Base-by-base conservation (phyloP, 2,113 vertebrate genomes). In the Theristicus caerulescens region DNA sequence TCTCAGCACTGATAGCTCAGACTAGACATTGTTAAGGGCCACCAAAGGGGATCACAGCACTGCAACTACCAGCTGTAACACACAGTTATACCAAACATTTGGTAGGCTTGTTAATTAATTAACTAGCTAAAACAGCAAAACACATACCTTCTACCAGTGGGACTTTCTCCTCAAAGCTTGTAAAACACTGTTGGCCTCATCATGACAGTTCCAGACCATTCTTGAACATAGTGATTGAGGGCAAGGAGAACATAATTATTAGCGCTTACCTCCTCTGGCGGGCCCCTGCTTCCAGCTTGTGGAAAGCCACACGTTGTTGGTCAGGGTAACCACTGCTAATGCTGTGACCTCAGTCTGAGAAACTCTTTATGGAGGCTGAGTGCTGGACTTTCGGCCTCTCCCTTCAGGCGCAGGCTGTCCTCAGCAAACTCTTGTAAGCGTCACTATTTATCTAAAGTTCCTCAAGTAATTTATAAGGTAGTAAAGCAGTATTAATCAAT, bases 401-500 rank as follows among this genome's bases (percentile, higher is more conserved):
- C 42, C 54, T 79, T 71, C 70, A 73, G 66, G 74, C 4, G 7
- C 44, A 87, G 29, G 44, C 78, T 94, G 84, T 82, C 70, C 91
- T 89, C 84, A 90, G 92, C 73, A 91, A 94, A 82, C 70, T 94
- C 40, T n/a, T 31, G 44, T 54, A 95, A 91, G 77, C 2, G 88
- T 93, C 85, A 93, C 84, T 94, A 90, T 96, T 94, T 96, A 97
- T 86, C 85, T 96, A 11, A 86, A 93, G 90, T 57, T 78, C 65
- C 31, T 93, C 25, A 4, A 92, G 89, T 88, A 86, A 92, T 86
- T 95, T 80, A 81, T 86, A 90, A 93, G 52, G 69, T 58, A 92
- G 82, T 96, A 95, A 95, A 95, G 49, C 27, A n/a, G 40, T 16
- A 76, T 82, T 95, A 97, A 97, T 73, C 87, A 94, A 95, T 70